Evolutionary conservation across 2,797 vertebrate species (phyloP).

Genomic region (Hipposideros larvatus): DNA sequence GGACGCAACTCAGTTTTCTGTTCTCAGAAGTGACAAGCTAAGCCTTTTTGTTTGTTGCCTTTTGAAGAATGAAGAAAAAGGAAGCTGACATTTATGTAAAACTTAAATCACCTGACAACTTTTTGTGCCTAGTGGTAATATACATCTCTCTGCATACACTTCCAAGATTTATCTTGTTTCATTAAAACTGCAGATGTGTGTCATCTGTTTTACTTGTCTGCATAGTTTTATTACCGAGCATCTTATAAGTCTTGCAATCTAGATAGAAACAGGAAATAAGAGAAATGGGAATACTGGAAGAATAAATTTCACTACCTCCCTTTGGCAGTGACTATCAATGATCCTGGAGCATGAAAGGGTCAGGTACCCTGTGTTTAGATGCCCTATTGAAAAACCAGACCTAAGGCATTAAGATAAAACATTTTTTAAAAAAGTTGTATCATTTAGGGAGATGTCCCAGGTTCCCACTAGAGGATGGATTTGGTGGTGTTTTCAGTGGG

Average conservation of each 20-base stretch:
- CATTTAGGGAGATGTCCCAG: not conserved
- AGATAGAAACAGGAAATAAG: constrained; percentile 49
- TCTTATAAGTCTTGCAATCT: constrained; percentile 8
- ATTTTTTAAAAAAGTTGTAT: not conserved
- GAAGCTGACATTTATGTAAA: constrained; percentile 18
- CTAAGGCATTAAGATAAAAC: not conserved
- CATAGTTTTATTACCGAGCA: not conserved
- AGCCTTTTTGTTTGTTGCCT: constrained; percentile 14
- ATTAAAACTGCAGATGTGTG: constrained; percentile 27
- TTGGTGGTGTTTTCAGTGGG: not conserved
- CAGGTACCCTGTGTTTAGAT: not conserved
- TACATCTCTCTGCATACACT: not conserved
- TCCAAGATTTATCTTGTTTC: constrained; percentile 44
- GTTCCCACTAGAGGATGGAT: not conserved
- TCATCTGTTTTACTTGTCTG: constrained; percentile 30
- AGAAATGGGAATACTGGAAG: not conserved
- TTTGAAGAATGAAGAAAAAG: constrained; percentile 47
- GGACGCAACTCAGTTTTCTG: not conserved
- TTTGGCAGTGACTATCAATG: not conserved
- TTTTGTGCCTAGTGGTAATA: too few relatives aligned
- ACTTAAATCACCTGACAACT: not conserved
- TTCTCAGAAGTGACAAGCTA: not conserved
- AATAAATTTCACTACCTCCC: not conserved
- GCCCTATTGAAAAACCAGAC: not conserved
- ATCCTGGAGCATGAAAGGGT: not conserved